Percentiles rank a stretch among this genome's conserved stretches.
These are phyloP conservation scores for Okamejei kenojei DNA, from an alignment of 2,797 vertebrate genomes.

Conservation along the genomic window DNA sequence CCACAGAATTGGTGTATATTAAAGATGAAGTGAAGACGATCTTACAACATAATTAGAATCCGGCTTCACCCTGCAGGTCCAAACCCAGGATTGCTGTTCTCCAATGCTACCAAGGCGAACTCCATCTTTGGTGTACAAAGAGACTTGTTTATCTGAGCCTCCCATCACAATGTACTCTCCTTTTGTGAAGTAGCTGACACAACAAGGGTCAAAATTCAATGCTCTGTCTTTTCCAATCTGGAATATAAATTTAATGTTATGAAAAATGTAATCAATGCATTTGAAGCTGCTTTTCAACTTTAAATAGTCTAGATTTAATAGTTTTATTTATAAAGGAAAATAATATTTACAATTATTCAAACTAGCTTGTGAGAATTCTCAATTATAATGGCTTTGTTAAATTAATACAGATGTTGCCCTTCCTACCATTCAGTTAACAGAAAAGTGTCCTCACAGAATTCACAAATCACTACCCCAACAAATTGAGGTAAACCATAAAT, in stretches of 20 bases:
- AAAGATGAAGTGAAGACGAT: slow-evolving; percentile 33
- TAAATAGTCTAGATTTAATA: not conserved
- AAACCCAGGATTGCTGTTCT: slow-evolving; percentile 90
- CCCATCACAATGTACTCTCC: slow-evolving; percentile 90
- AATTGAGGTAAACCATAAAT: no score
- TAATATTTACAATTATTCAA: slow-evolving; percentile 14
- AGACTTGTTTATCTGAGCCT: slow-evolving; percentile 87
- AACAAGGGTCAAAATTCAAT: slow-evolving; percentile 88
- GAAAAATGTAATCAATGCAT: not conserved
- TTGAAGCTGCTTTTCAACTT: not conserved
- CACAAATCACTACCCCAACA: no score
- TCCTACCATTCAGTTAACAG: no score
- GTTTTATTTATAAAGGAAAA: not conserved
- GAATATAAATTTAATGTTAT: slow-evolving; percentile 37
- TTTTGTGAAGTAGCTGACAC: slow-evolving; percentile 91
- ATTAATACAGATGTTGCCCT: not conserved
- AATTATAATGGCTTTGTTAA: not conserved
- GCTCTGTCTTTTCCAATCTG: slow-evolving; percentile 85
- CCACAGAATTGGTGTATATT: not conserved
- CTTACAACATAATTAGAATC: slow-evolving; percentile 96
- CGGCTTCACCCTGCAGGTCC: slow-evolving; percentile 86
- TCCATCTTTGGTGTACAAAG: slow-evolving; percentile 90
- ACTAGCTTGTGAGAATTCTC: not conserved
- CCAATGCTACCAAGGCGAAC: slow-evolving; percentile 80
- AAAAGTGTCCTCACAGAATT: no score